These are phyloP conservation scores for Polyergus mexicanus DNA, from an alignment of 1,140 invertebrate species.

Conservation along the genomic window DNA sequence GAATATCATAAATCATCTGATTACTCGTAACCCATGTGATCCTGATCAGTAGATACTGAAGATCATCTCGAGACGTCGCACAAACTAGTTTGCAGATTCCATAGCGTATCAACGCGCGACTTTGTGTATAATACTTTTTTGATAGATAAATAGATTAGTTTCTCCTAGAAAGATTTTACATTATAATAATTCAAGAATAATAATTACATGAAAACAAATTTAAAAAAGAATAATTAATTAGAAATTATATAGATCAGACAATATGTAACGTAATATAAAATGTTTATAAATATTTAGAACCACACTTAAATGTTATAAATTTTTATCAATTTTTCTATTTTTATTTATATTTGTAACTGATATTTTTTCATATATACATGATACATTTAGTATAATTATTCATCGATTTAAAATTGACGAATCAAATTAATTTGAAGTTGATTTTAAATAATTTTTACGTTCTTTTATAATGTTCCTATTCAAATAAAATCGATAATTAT, in stretches of 20 bases:
- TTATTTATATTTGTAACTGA: background rate
- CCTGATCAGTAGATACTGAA: conserved; percentile 81
- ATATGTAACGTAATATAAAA: background rate
- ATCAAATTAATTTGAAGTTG: no score
- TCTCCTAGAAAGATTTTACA: background rate
- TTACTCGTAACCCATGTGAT: conserved; percentile 58
- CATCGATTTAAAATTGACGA: no score
- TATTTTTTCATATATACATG: background rate
- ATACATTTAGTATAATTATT: no score
- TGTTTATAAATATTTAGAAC: background rate
- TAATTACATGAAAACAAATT: conserved; percentile 8
- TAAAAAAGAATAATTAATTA: background rate
- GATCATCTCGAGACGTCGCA: conserved; percentile 81
- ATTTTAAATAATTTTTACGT: background rate
- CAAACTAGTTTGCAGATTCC: conserved; percentile 22
- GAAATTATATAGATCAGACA: background rate
- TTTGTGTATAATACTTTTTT: background rate
- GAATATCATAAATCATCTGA: conserved; percentile 31
- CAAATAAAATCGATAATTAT: background rate
- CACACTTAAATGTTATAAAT: background rate
- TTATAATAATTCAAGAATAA: background rate
- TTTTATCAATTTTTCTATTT: background rate
- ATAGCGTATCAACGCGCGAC: background rate
- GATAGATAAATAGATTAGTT: conserved; percentile 43
- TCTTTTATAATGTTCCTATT: background rate